Base-by-base conservation (phyloP, 2,888 invertebrate genomes). In the Acleris laterana region DNA sequence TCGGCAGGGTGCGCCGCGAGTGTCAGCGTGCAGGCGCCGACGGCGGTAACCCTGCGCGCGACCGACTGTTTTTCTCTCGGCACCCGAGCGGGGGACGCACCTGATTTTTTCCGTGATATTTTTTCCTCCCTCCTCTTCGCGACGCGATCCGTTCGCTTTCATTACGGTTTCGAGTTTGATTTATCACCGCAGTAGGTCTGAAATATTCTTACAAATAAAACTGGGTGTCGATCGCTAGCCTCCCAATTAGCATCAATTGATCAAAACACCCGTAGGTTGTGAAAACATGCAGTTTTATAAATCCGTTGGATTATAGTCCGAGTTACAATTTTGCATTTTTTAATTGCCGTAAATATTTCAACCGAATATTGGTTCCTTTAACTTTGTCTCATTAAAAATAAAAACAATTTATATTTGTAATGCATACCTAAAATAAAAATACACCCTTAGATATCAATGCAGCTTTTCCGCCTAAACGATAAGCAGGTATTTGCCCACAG, bases 71-170 rank as follows among this genome's bases (percentile, higher is more conserved):
- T 92, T 90, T 89, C 89, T 90, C 90, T 89, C 86, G 82, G 84
- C 85, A 84, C 87, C 87, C 90, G 89, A 88, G 86, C 89, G 89
- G 90, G 90, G 90, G 91, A 90, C 90, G 91, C 92, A 93, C 92
- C 92, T 92, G 92, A 92, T 93, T 93, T 92, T 93, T 93, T 91
- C 92, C 91, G 91, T 91, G 92, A 92, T 92, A 92, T 91, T 93
- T 93, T 91, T 91, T 90, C 90, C 92, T 89, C 90, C 89, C 85
- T 88, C 87, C 89, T 89, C 89, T 89, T 89, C 90, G 90, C 92
- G 90, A 90, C 91, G 91, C 91, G 91, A 92, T 92, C 92, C 92
- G 92, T 91, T 93, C 92, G 92, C 92, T 93, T 93, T 93, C 92
- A 93, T 93, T 93, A 92, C 90, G 93, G 91, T 91, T 90, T 92